A percentile compares a stretch with the other conserved stretches of the same genome.
Evolutionary conservation across 2,113 vertebrate genomes (phyloP).

Genomic region (Poeciliopsis turrubarensis): DNA sequence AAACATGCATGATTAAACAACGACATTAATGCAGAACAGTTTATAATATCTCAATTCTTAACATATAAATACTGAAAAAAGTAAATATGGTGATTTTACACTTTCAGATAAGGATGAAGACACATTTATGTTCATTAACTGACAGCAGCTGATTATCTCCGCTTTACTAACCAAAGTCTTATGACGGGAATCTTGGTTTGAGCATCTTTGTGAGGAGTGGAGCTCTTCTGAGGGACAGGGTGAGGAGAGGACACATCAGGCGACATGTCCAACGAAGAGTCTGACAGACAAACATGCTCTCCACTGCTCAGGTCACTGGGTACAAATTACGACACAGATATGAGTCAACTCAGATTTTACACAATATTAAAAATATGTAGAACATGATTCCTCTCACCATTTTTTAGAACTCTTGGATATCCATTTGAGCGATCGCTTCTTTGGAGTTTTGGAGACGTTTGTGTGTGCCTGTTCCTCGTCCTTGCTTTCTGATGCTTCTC

Average conservation of each 20-base stretch:
- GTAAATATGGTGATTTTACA: background rate
- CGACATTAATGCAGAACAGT: too few relatives aligned
- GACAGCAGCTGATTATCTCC: background rate
- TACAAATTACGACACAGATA: background rate
- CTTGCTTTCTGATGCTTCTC: constrained; percentile 33
- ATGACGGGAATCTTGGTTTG: background rate
- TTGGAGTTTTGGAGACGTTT: constrained; percentile 15
- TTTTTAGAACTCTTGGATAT: background rate
- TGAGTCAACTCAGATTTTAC: background rate
- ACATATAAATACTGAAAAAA: too few relatives aligned
- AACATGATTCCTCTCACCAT: constrained; percentile 23
- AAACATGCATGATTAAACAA: background rate
- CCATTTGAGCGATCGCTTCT: background rate
- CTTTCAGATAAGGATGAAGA: background rate
- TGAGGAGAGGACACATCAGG: background rate
- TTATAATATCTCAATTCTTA: too few relatives aligned
- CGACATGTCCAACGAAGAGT: constrained; percentile 31
- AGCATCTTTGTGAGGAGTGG: constrained; percentile 49
- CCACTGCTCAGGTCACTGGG: constrained; percentile 22
- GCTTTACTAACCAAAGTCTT: constrained; percentile 46
- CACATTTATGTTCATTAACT: background rate
- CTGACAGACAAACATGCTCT: background rate
- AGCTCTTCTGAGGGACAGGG: constrained; percentile 31
- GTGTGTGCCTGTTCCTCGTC: constrained; percentile 38
- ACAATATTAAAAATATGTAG: background rate